phyloP scores from a whole-genome alignment of 1,140 invertebrate genomes.

The Hirudo medicinalis region DNA sequence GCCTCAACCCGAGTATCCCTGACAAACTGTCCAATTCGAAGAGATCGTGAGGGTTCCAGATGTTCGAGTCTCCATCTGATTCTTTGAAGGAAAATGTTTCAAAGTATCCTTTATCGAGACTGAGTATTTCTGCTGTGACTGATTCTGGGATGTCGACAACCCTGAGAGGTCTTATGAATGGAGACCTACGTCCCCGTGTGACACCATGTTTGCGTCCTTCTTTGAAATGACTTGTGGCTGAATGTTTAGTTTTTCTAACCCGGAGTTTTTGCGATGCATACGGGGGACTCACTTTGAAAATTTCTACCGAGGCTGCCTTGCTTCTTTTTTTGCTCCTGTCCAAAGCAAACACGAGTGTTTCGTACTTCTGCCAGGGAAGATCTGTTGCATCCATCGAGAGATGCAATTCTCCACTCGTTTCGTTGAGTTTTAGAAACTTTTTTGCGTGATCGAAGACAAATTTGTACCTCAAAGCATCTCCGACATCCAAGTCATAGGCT shows the following conservation, averaged over 20 bases:
- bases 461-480: too few species aligned
- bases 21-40: slow-evolving; percentile 3
- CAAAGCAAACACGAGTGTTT: neutral
- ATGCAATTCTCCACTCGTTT: too few species aligned
- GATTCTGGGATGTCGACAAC: slow-evolving; percentile 9
- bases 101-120: neutral
- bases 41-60: neutral
- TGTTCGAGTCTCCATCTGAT: neutral
- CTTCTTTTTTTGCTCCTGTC: neutral
- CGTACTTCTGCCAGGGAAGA: neutral
- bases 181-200: neutral
- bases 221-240: neutral
- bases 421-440: too few species aligned
- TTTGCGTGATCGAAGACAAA: too few species aligned
- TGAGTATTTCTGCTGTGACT: neutral
- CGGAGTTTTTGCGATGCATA: neutral
- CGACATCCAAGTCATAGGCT: too few species aligned
- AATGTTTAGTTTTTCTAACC: neutral
- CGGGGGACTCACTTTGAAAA: neutral
- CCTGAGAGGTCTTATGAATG: neutral
- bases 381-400: neutral
- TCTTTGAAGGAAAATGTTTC: slow-evolving; percentile 9
- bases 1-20: neutral
- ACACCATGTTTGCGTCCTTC: neutral
- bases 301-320: neutral